These are phyloP conservation scores for Sinopyrophorus schimmeli DNA, from an alignment of 2,888 invertebrate genomes.

Conservation along the genomic window DNA sequence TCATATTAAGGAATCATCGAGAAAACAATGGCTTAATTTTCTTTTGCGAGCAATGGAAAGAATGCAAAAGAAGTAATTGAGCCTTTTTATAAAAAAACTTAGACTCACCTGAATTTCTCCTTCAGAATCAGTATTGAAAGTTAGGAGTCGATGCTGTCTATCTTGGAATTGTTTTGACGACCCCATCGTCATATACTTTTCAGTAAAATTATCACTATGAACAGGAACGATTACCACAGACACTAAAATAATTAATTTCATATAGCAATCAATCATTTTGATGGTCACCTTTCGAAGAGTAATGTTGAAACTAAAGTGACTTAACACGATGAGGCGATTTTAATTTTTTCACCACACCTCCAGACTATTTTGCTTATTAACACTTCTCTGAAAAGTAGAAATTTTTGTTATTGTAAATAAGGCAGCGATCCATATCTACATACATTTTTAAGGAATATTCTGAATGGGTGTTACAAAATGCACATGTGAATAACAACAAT, in stretches of 20 bases:
- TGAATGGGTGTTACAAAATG: constrained; percentile 21
- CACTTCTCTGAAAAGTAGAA: constrained; percentile 22
- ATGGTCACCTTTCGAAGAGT: constrained; percentile 20
- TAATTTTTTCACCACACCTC: constrained; percentile 20
- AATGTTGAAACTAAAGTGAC: constrained; percentile 22
- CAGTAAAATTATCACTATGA: constrained; percentile 29
- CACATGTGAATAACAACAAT: constrained; percentile 18
- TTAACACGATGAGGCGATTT: constrained; percentile 1
- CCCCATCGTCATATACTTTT: constrained; percentile 25
- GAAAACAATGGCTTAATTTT: too few species aligned
- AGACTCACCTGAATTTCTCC: constrained; percentile 61
- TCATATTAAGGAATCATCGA: too few species aligned
- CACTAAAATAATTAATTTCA: constrained; percentile 9
- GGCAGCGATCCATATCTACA: constrained; percentile 21
- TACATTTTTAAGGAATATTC: constrained; percentile 16
- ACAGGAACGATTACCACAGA: constrained; percentile 5
- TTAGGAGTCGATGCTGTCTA: constrained; percentile 55
- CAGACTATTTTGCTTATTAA: constrained; percentile 15
- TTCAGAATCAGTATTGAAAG: constrained; percentile 61
- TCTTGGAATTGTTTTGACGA: constrained; percentile 24
- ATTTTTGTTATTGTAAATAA: constrained; percentile 23
- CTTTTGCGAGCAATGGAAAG: too few species aligned
- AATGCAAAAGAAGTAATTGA: too few species aligned
- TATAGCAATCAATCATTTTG: constrained; percentile 19
- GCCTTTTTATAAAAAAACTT: too few species aligned